Conservation (phyloP, 1,140 invertebrate species). For the Saccostrea cuccullata region DNA sequence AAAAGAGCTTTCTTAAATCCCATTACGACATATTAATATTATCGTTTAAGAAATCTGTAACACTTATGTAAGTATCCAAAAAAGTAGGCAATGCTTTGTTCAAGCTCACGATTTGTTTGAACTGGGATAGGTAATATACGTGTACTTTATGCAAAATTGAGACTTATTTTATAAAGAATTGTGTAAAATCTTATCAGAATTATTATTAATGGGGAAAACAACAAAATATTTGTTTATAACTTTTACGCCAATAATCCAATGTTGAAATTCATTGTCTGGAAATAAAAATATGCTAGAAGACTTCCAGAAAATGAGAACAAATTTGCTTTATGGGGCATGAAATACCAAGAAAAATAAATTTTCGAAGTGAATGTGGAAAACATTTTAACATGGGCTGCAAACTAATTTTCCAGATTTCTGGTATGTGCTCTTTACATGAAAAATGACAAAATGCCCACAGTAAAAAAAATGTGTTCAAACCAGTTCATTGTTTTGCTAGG, state of each 20-base stretch:
- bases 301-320: background rate
- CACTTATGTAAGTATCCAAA: background rate
- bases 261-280: background rate
- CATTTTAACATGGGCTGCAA: background rate
- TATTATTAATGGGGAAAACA: background rate
- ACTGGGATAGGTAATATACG: background rate
- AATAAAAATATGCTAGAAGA: background rate
- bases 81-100: background rate
- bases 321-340: background rate
- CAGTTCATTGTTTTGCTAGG: background rate
- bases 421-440: background rate
- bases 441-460: background rate
- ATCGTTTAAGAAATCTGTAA: background rate
- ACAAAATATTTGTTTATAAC: background rate
- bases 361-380: background rate
- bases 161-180: background rate
- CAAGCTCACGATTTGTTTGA: background rate
- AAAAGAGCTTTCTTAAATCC: slow-evolving; percentile 23
- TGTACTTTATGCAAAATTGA: background rate
- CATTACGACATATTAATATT: slow-evolving; percentile 12
- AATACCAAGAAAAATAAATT: background rate
- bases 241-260: background rate
- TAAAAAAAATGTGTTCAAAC: background rate
- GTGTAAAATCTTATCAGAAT: background rate
- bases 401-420: background rate